These are phyloP conservation scores for Aphyosemion australe DNA, from an alignment of 2,113 vertebrate species.

Conservation along the genomic window DNA sequence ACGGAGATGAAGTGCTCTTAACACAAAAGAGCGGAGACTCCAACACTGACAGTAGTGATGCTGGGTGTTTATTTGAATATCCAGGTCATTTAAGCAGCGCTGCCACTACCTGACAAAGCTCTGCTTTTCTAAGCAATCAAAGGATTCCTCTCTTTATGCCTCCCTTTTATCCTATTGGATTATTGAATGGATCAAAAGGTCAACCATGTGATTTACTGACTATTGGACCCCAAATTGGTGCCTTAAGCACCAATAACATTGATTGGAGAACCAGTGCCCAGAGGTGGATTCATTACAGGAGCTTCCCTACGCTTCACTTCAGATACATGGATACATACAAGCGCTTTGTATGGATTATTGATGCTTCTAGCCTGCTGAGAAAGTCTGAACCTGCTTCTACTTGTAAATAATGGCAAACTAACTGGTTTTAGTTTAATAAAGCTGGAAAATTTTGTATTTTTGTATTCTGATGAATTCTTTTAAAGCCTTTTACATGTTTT, in stretches of 20 bases:
- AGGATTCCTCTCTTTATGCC: neutral
- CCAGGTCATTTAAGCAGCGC: neutral
- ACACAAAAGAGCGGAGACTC: neutral
- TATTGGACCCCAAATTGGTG: neutral
- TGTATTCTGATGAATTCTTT: no score
- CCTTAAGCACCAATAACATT: constrained; percentile 16
- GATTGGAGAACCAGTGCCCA: constrained; percentile 6
- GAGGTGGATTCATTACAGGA: constrained; percentile 6
- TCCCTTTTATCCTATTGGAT: constrained; percentile 5
- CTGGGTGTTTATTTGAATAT: no score
- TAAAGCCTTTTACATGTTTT: no score
- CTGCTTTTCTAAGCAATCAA: neutral
- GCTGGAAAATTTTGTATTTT: no score
- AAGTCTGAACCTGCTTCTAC: no score
- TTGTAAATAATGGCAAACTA: no score
- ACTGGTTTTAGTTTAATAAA: no score
- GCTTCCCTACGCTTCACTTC: neutral
- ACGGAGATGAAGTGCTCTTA: neutral
- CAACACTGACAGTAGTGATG: neutral
- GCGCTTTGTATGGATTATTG: neutral
- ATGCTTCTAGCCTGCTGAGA: no score
- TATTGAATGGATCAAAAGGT: constrained; percentile 15
- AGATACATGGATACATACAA: neutral
- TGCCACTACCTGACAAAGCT: neutral
- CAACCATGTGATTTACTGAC: constrained; percentile 2